These are phyloP conservation scores for Ptiloglossa arizonensis DNA, from an alignment of 1,140 invertebrate species.

Conservation along the genomic window DNA sequence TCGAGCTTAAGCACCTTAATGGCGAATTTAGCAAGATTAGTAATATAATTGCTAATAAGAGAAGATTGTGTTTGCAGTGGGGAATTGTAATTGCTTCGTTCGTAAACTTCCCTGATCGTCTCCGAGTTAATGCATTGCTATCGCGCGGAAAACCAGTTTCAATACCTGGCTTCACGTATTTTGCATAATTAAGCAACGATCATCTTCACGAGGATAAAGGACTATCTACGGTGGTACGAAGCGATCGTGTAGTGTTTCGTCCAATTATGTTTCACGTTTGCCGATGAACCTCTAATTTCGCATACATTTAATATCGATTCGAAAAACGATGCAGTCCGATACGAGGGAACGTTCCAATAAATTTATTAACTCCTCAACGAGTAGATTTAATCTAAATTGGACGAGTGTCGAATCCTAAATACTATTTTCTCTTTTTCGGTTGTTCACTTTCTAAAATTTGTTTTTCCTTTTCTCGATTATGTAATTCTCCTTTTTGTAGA, in stretches of 20 bases:
- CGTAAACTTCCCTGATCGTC: not conserved
- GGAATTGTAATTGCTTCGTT: not conserved
- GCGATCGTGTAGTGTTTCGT: not conserved
- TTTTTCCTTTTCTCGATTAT: too few relatives aligned
- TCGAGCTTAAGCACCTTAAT: not conserved
- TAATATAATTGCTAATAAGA: not conserved
- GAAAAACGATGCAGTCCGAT: too few relatives aligned
- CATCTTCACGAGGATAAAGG: not conserved
- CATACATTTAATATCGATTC: not conserved
- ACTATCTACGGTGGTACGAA: too few relatives aligned
- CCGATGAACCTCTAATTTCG: not conserved
- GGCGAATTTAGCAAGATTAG: not conserved
- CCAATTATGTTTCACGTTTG: not conserved
- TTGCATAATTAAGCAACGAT: not conserved
- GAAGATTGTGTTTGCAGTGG: not conserved
- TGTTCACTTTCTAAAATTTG: too few relatives aligned
- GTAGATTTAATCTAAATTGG: too few relatives aligned
- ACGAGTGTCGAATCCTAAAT: too few relatives aligned
- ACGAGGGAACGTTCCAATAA: too few relatives aligned
- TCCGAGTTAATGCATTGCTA: not conserved
- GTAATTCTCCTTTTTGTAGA: too few relatives aligned
- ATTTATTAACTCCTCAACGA: too few relatives aligned
- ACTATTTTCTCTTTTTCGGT: too few relatives aligned
- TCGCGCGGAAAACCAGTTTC: constrained; percentile 17
- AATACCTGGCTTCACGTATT: not conserved